Conservation (phyloP, 1,140 invertebrate genomes). For the Lasaia peninsularis region DNA sequence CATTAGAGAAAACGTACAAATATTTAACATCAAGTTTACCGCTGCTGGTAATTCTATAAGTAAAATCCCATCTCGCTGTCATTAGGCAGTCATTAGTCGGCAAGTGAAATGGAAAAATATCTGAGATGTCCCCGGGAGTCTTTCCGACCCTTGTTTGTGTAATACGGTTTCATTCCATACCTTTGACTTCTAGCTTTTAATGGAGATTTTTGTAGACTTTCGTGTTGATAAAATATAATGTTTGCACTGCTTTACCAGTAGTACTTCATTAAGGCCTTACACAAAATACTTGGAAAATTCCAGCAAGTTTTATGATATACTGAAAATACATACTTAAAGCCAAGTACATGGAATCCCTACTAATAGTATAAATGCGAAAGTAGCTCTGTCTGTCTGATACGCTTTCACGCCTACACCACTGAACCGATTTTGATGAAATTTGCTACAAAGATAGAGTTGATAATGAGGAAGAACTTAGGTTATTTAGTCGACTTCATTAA, state of each 20-base stretch:
- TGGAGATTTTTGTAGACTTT: slow-evolving; percentile 2
- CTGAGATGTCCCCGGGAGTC: background rate
- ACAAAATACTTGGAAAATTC: too few species aligned
- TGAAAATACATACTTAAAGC: too few species aligned
- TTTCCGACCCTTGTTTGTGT: slow-evolving; percentile 8
- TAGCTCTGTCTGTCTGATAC: too few species aligned
- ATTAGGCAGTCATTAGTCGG: background rate
- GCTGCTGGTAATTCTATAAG: slow-evolving; percentile 16
- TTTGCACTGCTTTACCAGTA: background rate
- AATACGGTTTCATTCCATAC: background rate
- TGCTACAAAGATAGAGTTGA: too few species aligned
- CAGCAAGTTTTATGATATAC: too few species aligned
- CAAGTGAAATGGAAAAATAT: slow-evolving; percentile 12
- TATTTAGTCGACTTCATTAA: too few species aligned
- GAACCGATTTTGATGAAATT: too few species aligned
- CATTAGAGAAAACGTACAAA: slow-evolving; percentile 4
- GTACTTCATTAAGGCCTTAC: too few species aligned
- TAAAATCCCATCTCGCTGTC: slow-evolving; percentile 16
- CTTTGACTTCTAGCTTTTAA: background rate
- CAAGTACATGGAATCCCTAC: too few species aligned
- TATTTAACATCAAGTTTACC: background rate
- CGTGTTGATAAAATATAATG: background rate
- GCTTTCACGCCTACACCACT: too few species aligned
- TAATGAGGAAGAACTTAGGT: too few species aligned
- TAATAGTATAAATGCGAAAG: too few species aligned